These are phyloP conservation scores for Tenodera sinensis DNA, from an alignment of 2,888 invertebrate species.

Conservation along the genomic window DNA sequence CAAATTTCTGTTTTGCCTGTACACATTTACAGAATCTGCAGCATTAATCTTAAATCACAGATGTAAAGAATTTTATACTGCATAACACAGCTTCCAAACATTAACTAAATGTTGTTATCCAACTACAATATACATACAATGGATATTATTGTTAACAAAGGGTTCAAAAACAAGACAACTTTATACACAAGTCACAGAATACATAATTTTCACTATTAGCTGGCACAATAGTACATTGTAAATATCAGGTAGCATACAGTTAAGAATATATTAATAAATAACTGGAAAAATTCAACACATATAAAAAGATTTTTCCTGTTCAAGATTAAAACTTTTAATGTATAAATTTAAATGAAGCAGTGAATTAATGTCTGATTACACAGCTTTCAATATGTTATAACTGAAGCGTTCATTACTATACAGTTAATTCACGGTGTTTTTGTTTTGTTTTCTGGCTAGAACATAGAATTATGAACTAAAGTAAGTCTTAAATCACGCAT, in stretches of 20 bases:
- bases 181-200: neutral
- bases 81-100: neutral
- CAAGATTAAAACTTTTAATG: neutral
- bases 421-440: neutral
- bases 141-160: neutral
- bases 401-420: neutral
- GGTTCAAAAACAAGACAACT: neutral
- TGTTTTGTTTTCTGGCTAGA: neutral
- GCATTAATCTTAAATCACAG: neutral
- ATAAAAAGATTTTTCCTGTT: neutral
- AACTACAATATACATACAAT: neutral
- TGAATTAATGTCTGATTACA: neutral
- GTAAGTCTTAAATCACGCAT: neutral
- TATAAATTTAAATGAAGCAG: neutral
- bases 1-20: neutral
- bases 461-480: neutral
- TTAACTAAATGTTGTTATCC: neutral
- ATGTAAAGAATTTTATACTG: neutral
- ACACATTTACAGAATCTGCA: too few relatives aligned
- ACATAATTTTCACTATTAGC: neutral
- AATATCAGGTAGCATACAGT: neutral
- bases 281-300: neutral
- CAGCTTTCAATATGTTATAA: neutral
- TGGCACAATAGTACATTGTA: neutral
- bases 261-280: neutral